Percentiles rank a stretch among this genome's conserved stretches.
phyloP scores from a whole-genome alignment of 2,113 vertebrate genomes.

The Asarcornis scutulata region DNA sequence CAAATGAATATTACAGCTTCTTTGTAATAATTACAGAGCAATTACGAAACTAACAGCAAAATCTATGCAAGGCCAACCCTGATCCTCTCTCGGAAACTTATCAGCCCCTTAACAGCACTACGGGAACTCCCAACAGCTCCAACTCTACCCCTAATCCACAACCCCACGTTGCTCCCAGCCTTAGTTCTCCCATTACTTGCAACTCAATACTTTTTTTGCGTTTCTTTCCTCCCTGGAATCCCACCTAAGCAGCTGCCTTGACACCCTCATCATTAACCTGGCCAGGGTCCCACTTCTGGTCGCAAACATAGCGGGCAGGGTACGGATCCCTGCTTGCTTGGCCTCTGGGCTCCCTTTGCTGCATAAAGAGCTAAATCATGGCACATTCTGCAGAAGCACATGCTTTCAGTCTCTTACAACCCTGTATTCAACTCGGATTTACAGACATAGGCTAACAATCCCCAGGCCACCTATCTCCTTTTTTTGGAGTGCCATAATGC shows the following conservation, averaged over 20 bases:
- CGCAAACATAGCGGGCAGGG: neutral
- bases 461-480: neutral
- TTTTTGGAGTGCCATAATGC: neutral
- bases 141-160: neutral
- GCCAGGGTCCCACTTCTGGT: neutral
- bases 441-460: neutral
- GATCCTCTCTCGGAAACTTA: neutral
- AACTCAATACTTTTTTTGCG: neutral
- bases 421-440: neutral
- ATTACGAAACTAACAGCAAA: neutral
- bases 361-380: neutral
- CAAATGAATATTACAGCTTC: neutral
- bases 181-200: neutral
- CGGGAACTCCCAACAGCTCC: neutral
- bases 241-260: neutral
- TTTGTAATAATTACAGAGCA: neutral
- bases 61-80: neutral
- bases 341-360: neutral
- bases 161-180: fast-evolving
- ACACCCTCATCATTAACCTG: neutral
- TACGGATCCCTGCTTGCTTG: neutral
- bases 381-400: neutral
- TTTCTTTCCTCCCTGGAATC: neutral
- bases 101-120: neutral
- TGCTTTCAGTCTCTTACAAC: neutral